phyloP scores from a whole-genome alignment of 2,888 invertebrate genomes.

The Synergus japonicus region DNA sequence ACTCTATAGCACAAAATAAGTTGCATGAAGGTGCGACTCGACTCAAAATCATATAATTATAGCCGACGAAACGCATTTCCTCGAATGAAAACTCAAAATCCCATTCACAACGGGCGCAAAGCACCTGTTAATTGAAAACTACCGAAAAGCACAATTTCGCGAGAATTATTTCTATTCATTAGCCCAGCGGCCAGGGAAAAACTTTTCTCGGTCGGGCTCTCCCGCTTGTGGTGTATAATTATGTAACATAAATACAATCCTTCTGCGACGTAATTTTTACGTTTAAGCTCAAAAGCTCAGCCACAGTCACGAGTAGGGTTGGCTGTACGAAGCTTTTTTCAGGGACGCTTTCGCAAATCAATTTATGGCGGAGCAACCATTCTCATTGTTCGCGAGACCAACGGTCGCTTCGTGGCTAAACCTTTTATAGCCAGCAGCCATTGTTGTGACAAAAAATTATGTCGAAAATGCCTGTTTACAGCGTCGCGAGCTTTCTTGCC shows the following conservation, averaged over 20 bases:
- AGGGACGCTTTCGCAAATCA: conserved; percentile 75
- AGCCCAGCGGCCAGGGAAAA: conserved; percentile 66
- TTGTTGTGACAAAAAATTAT: conserved; percentile 73
- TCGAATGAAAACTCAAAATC: conserved; percentile 68
- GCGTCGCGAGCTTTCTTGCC: conserved; percentile 34
- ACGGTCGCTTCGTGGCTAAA: conserved; percentile 70
- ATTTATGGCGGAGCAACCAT: conserved; percentile 73
- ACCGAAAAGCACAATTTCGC: conserved; percentile 72
- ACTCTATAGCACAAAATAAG: conserved; percentile 48
- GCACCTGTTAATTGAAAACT: conserved; percentile 73
- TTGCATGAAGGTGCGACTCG: conserved; percentile 52
- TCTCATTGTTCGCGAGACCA: conserved; percentile 72
- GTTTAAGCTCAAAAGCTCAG: conserved; percentile 74
- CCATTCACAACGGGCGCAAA: conserved; percentile 57
- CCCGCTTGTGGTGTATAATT: conserved; percentile 68
- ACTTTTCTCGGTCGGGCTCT: conserved; percentile 53
- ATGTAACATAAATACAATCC: conserved; percentile 76
- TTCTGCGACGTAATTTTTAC: conserved; percentile 74
- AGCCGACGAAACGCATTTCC: conserved; percentile 57
- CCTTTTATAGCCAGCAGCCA: conserved; percentile 72
- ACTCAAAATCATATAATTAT: conserved; percentile 66
- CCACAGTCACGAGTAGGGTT: conserved; percentile 49
- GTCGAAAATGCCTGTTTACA: conserved; percentile 59
- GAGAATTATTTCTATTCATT: conserved; percentile 77
- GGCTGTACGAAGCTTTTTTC: conserved; percentile 65